Evolutionary conservation across 2,113 vertebrate species (phyloP).

Genomic region (Pleuronectes platessa): DNA sequence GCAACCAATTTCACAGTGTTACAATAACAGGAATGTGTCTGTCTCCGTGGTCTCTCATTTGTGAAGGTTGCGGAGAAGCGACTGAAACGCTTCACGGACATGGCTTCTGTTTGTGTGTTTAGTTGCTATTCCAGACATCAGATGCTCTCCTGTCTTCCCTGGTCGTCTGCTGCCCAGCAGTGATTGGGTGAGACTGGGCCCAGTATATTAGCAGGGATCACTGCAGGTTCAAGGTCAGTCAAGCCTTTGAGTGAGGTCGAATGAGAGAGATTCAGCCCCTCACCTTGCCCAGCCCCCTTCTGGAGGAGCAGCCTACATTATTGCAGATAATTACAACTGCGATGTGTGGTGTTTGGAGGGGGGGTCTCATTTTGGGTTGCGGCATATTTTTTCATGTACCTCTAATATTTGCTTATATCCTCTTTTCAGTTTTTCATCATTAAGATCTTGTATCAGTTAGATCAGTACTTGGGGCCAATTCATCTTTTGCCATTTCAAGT

Average conservation of each 20-base stretch:
- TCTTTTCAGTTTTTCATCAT: not conserved
- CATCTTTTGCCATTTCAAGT: not conserved
- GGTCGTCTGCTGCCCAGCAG: conserved; percentile 21
- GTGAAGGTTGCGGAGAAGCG: conserved; percentile 53
- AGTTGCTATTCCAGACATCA: conserved; percentile 14
- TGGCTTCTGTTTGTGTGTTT: conserved; percentile 23
- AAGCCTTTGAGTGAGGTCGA: conserved; percentile 2
- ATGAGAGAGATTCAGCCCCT: conserved; percentile 7
- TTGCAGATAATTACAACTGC: conserved; percentile 51
- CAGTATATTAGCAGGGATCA: conserved; percentile 10
- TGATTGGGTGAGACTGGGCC: conserved; percentile 4
- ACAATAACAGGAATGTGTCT: conserved; percentile 21
- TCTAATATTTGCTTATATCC: not conserved
- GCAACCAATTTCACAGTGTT: conserved; percentile 64
- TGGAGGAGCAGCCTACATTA: conserved; percentile 27
- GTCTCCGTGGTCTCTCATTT: conserved; percentile 37
- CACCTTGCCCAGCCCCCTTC: conserved; percentile 19
- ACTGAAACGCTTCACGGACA: conserved; percentile 16
- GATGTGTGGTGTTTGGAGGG: not conserved
- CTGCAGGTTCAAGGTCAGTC: conserved; percentile 46
- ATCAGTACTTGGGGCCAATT: not conserved
- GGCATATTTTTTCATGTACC: not conserved
- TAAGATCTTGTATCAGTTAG: not conserved
- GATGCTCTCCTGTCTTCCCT: conserved; percentile 20
- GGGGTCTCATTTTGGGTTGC: not conserved